Evolutionary conservation across 2,888 invertebrate genomes (phyloP).

Genomic region (Piscicola geometra): DNA sequence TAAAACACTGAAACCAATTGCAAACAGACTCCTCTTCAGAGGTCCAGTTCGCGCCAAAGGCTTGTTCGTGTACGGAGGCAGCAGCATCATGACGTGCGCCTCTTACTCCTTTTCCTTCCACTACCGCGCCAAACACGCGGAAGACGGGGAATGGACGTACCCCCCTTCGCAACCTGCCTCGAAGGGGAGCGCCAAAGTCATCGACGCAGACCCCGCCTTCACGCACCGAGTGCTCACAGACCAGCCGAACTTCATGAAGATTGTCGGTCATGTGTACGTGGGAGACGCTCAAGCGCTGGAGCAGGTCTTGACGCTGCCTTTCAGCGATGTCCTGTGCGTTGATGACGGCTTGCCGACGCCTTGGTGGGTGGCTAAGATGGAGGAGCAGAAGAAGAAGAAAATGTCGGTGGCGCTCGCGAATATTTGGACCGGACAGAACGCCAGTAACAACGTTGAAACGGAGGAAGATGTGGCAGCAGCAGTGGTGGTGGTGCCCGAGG

Average conservation of each 20-base stretch:
- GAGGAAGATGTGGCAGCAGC: no score
- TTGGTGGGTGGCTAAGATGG: conserved; percentile 8
- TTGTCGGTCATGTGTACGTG: conserved; percentile 10
- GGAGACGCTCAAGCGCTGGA: conserved; percentile 23
- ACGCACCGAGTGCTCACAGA: not conserved
- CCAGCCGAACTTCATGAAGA: conserved; percentile 25
- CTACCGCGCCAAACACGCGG: conserved; percentile 21
- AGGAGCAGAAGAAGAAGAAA: not conserved
- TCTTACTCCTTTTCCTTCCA: conserved; percentile 12
- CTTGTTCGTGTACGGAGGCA: conserved; percentile 22
- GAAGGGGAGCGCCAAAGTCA: conserved; percentile 19
- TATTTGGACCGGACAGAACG: no score
- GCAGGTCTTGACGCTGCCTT: conserved; percentile 2
- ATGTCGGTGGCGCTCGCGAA: no score
- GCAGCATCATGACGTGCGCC: not conserved
- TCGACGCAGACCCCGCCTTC: not conserved
- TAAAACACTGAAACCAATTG: no score
- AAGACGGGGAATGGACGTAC: not conserved
- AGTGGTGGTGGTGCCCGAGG: no score
- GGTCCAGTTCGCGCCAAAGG: conserved; percentile 4
- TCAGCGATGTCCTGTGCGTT: conserved; percentile 30
- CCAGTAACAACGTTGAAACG: no score
- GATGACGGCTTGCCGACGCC: conserved; percentile 1
- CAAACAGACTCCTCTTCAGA: conserved; percentile 20
- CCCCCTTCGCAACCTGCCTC: conserved; percentile 26